Base-by-base conservation (phyloP, 1,140 invertebrate genomes). In the Drosophila kohkoa region DNA sequence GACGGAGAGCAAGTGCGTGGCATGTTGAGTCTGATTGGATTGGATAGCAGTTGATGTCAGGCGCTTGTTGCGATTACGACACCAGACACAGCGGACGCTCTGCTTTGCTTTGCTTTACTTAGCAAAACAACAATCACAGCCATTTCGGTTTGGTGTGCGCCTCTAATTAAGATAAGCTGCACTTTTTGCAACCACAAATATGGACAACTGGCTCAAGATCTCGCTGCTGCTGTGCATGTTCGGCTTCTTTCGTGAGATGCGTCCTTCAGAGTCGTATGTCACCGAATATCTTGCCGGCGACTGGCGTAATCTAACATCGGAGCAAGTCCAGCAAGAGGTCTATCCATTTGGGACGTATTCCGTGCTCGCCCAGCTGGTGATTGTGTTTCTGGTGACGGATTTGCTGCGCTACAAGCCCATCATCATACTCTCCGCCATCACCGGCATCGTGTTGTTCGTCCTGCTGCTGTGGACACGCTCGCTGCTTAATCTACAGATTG, bases 261-360 rank as follows among this genome's bases (percentile, higher is more conserved):
- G 96, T 6, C 97, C 97, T 0, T 97, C 96, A 1, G 97, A 98
- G 87, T 95, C 97, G 0, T 98, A 96, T 91, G 94, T 97, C 1
- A 96, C 96, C 0, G 94, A 96, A 77, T 98, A 96, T 85, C 90
- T 98, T 10, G 93, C 94, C 7, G 94, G 95, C 38, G 93, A 94
- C 69, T 96, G 94, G 93, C 95, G 96, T 82, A 97, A 97, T 93
- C 94, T 97, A 25, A 96, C 96, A 4, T 83, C 93, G 20, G 92
- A 94, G 38, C 93, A 94, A 93, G 93, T 97, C 1, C 95, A 95
- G 75, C 94, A 96, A 79, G 94, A 97, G 63, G 95, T 98, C 3
- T 98, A 97, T 93, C 97, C 97, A 11, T 93, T 97, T 13, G 95
- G 95, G 66, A 98, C 96, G 1, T 98, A 98, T 90, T 95, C 95